Evolutionary conservation across 2,888 invertebrate genomes (phyloP), one percentile per base, ranked within the genome.

Genomic region (Tiliacea citrago): DNA sequence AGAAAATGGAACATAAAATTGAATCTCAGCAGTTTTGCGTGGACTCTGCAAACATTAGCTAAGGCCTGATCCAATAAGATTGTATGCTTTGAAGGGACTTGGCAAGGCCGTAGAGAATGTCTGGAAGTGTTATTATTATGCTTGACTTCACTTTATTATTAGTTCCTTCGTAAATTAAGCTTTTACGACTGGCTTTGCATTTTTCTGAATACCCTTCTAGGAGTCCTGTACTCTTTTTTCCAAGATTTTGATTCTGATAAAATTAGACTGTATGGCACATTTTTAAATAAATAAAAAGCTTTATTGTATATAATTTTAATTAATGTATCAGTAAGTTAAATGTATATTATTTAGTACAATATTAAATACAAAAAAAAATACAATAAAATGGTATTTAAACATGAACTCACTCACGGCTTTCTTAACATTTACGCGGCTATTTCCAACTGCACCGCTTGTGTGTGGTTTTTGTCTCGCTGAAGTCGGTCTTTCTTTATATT

Each of bases 1-100:
- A 88, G 88, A 88, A 86, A 89, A 91, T 90, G 87, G 88, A 87
- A 90, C 91, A 91, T 91, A 91, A 92, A 93, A 92, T 91, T 90
- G 92, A 89, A 91, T 91, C 88, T 90, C 90, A 91, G 92, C 92
- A 92, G 91, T 92, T 93, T 92, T 86, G 88, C 88, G 87, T 90
- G 88, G 90, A 86, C 91, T 88, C 76, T 73, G 82, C 89, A 92
- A 92, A 93, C 92, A 92, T 92, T 92, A 90, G 92, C 92, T 85
- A 70, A 90, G 91, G 92, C 92, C 92, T 92, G 92, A 92, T 92
- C 92, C 93, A 94, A 93, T 93, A 93, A 93, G 93, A 92, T 92
- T 93, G 92, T 93, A 89, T 92, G 89, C 91, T 91, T 89, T 90
- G 91, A 91, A 92, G 92, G 92, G 91, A 88, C 88, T 87, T 77